Evolutionary conservation across 2,888 invertebrate genomes (phyloP).

Genomic region (Erebia epiphron): DNA sequence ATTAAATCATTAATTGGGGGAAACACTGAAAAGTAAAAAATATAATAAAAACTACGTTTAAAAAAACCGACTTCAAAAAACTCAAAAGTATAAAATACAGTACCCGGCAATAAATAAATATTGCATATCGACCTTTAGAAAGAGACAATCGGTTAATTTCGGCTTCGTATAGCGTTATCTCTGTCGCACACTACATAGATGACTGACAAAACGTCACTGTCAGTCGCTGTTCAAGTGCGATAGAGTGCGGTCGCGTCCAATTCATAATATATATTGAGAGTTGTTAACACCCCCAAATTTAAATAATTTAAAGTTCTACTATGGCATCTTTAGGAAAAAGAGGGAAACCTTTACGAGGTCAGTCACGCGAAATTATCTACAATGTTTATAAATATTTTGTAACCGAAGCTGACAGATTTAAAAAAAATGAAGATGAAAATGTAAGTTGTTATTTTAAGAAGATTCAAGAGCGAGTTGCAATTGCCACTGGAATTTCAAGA

Average conservation of each 20-base stretch:
- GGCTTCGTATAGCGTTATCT: no score
- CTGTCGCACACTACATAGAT: no score
- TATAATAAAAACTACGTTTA: no score
- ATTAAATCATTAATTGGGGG: no score
- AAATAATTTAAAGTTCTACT: constrained; percentile 4
- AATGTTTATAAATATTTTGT: constrained; percentile 24
- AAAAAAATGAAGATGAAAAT: constrained; percentile 22
- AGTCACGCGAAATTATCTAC: constrained; percentile 45
- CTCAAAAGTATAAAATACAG: no score
- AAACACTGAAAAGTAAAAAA: no score
- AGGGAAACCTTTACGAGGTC: neutral
- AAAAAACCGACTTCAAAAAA: no score
- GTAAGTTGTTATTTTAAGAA: constrained; percentile 33
- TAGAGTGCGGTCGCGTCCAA: constrained; percentile 1
- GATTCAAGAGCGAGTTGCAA: constrained; percentile 32
- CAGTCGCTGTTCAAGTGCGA: no score
- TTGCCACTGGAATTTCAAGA: constrained; percentile 33
- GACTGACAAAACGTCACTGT: no score
- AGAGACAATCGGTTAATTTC: no score
- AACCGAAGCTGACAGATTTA: constrained; percentile 16
- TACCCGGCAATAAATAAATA: no score
- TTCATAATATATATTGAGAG: constrained; percentile 6
- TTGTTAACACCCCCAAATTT: constrained; percentile 9
- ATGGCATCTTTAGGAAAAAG: neutral
- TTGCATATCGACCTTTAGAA: no score